These are phyloP conservation scores for Tachysurus fulvidraco DNA, from an alignment of 2,113 vertebrate genomes.

Conservation along the genomic window DNA sequence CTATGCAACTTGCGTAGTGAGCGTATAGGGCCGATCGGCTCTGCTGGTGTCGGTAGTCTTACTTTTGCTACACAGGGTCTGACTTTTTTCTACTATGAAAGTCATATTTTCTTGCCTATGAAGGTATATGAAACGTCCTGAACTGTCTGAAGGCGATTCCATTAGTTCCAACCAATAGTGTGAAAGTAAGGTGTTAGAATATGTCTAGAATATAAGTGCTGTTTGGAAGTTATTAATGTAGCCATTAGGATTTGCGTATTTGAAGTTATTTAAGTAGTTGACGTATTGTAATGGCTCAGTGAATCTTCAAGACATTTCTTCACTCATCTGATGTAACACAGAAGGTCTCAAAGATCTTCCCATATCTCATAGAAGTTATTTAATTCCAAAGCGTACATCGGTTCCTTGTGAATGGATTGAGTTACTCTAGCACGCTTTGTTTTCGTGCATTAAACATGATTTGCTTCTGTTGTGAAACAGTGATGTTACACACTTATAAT, in stretches of 20 bases:
- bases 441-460: not conserved
- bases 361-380: not conserved
- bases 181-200: not conserved
- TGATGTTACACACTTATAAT: not conserved
- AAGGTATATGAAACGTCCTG: not conserved
- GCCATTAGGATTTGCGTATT: not conserved
- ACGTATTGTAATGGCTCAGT: not conserved
- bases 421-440: not conserved
- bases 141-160: not conserved
- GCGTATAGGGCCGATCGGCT: no score
- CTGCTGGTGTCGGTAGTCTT: not conserved
- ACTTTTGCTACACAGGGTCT: not conserved
- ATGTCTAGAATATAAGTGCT: not conserved
- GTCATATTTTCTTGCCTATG: constrained; percentile 1
- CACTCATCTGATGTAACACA: not conserved
- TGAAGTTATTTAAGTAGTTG: not conserved
- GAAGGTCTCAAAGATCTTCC: not conserved
- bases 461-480: not conserved
- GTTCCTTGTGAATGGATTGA: not conserved
- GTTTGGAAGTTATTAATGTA: not conserved
- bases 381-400: not conserved
- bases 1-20: no score
- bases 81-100: not conserved
- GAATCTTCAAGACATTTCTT: not conserved
- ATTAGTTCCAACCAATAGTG: not conserved